These are phyloP conservation scores for Odontocolon sp. DNA, from an alignment of 2,888 invertebrate species.

Conservation along the genomic window DNA sequence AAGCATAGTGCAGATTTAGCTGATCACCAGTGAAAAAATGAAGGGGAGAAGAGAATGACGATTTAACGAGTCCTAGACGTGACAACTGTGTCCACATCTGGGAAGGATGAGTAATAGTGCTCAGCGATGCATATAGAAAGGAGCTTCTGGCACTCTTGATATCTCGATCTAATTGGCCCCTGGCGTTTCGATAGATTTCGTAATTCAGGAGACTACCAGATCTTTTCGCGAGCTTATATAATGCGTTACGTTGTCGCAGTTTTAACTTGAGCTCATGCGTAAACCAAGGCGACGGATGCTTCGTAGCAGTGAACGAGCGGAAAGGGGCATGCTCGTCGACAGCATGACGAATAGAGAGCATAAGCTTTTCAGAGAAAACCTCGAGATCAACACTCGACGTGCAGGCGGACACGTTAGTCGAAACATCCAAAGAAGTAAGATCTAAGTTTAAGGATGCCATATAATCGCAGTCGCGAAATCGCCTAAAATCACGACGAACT, in stretches of 20 bases:
- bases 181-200: not conserved
- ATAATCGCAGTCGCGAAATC: no score
- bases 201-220: not conserved
- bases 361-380: no score
- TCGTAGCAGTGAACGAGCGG: not conserved
- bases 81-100: not conserved
- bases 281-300: not conserved
- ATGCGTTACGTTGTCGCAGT: not conserved
- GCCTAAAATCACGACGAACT: no score
- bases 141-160: not conserved
- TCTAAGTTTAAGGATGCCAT: no score
- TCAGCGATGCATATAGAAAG: not conserved
- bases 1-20: not conserved
- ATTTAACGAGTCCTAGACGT: not conserved
- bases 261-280: not conserved
- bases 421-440: no score
- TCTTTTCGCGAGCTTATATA: not conserved
- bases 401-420: no score
- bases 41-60: not conserved
- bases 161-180: no score
- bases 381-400: no score
- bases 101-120: not conserved
- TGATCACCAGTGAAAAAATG: no score
- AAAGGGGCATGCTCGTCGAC: not conserved
- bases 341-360: no score